phyloP scores from a whole-genome alignment of 2,888 invertebrate species.

The Leptodirus hochenwartii region DNA sequence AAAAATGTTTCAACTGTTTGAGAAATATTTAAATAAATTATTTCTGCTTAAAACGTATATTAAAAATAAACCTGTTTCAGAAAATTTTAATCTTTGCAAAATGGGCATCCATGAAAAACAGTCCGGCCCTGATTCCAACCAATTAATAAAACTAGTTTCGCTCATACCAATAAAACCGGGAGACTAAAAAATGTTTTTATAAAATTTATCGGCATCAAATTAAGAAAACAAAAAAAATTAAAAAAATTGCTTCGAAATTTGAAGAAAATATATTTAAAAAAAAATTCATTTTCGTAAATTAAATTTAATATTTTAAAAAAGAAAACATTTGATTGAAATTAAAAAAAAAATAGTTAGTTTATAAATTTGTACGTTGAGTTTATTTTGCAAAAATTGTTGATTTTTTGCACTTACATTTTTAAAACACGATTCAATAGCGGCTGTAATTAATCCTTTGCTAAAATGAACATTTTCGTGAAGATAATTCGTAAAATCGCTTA shows the following conservation, averaged over 20 bases:
- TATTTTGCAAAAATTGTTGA: slow-evolving; percentile 2
- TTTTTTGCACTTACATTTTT: slow-evolving; percentile 33
- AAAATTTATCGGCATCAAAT: too few relatives aligned
- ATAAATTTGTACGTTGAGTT: too few relatives aligned
- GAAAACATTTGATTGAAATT: slow-evolving; percentile 4
- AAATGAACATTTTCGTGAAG: slow-evolving; percentile 43
- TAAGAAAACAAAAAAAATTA: too few relatives aligned
- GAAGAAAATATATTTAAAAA: slow-evolving; percentile 1
- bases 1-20: too few relatives aligned
- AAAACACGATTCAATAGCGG: slow-evolving; percentile 56
- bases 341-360: slow-evolving; percentile 1
- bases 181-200: slow-evolving; percentile 27
- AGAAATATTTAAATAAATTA: too few relatives aligned
- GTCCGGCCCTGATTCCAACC: slow-evolving; percentile 46
- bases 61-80: slow-evolving; percentile 40
- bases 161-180: slow-evolving; percentile 51
- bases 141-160: slow-evolving; percentile 45
- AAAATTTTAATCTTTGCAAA: slow-evolving; percentile 38
- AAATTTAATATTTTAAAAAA: too few relatives aligned
- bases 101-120: slow-evolving; percentile 47
- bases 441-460: slow-evolving; percentile 40
- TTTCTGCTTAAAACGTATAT: too few relatives aligned
- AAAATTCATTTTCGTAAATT: too few relatives aligned
- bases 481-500: slow-evolving; percentile 40
- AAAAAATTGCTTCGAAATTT: background rate